phyloP scores from a whole-genome alignment of 2,888 invertebrate species.

The Ectropis crepuscularia region DNA sequence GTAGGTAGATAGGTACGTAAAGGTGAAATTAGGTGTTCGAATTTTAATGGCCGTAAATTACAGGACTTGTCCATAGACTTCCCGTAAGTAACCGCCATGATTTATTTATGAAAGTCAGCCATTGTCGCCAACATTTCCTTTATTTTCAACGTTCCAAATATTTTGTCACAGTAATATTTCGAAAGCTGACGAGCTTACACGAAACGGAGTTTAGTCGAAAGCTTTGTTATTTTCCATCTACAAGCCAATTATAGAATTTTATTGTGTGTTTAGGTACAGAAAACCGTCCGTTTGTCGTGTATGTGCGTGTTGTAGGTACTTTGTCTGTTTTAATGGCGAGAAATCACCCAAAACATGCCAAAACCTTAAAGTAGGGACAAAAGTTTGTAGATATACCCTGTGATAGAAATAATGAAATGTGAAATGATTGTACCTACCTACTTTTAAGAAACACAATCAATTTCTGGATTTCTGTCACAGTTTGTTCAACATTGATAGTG shows the following conservation, averaged over 20 bases:
- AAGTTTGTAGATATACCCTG: too few relatives aligned
- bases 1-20: neutral
- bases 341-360: conserved; percentile 3
- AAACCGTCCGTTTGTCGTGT: neutral
- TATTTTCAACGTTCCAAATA: conserved; percentile 48
- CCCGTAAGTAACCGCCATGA: conserved; percentile 21
- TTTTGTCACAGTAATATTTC: conserved; percentile 66
- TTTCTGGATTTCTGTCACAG: too few relatives aligned
- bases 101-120: conserved; percentile 41
- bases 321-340: neutral
- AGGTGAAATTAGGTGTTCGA: neutral
- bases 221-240: conserved; percentile 37
- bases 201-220: conserved; percentile 44
- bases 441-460: too few relatives aligned
- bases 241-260: conserved; percentile 16
- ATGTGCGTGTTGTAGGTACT: too few relatives aligned
- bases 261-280: neutral
- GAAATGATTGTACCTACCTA: too few relatives aligned
- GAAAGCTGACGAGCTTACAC: conserved; percentile 63
- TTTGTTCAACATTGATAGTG: too few relatives aligned
- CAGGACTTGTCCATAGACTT: conserved; percentile 38
- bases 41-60: conserved; percentile 19
- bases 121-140: conserved; percentile 43
- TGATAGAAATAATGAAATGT: too few relatives aligned
- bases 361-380: too few relatives aligned